These are phyloP conservation scores for Coluber constrictor DNA, from an alignment of 2,797 vertebrate genomes.

Conservation along the genomic window DNA sequence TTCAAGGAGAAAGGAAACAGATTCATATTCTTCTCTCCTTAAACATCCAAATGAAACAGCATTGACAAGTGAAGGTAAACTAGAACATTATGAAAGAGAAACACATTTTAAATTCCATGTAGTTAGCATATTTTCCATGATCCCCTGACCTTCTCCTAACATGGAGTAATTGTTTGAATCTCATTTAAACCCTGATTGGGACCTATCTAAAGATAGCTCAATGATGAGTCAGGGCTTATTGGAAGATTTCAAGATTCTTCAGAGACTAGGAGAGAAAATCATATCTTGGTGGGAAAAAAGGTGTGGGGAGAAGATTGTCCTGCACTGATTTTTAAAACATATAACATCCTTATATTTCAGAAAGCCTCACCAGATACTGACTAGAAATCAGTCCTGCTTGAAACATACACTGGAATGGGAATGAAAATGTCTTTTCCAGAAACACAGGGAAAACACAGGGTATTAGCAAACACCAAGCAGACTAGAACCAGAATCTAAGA, in stretches of 20 bases:
- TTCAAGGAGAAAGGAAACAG: neutral
- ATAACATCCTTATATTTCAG: neutral
- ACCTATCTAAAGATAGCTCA: neutral
- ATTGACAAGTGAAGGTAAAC: neutral
- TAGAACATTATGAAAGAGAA: neutral
- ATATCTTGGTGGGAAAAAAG: neutral
- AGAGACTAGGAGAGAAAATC: neutral
- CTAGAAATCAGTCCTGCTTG: neutral
- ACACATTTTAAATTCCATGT: slow-evolving; percentile 1
- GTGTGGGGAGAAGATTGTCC: neutral
- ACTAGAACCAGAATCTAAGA: neutral
- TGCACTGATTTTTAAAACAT: neutral
- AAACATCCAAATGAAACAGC: neutral
- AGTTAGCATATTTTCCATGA: neutral
- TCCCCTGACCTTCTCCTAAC: neutral
- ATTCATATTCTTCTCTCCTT: neutral
- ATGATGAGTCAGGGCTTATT: neutral
- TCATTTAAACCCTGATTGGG: neutral
- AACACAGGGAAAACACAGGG: neutral
- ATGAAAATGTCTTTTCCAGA: neutral
- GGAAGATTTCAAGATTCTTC: slow-evolving; percentile 4
- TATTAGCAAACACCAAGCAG: neutral
- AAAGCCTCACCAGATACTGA: neutral
- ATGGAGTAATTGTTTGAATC: slow-evolving; percentile 1
- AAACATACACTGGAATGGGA: neutral